Conservation (phyloP, 2,113 vertebrate species). For the Osmerus eperlanus region DNA sequence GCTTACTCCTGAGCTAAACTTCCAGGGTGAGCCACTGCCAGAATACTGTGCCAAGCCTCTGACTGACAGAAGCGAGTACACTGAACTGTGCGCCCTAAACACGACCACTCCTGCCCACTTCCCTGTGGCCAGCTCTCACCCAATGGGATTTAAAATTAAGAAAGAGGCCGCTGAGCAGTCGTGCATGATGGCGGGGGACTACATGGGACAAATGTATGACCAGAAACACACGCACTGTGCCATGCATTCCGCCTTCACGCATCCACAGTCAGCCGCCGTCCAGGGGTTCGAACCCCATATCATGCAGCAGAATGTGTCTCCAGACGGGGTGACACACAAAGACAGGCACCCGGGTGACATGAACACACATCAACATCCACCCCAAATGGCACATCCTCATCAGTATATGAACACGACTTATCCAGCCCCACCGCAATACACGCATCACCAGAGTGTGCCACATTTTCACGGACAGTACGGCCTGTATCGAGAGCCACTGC, state of each 20-base stretch:
- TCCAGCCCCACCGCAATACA: slow-evolving; percentile 71
- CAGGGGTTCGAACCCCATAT: slow-evolving; percentile 61
- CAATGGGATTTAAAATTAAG: slow-evolving; percentile 81
- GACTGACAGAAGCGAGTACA: slow-evolving; percentile 73
- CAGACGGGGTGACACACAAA: slow-evolving; percentile 48
- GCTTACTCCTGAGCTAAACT: slow-evolving; percentile 74
- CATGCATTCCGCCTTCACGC: slow-evolving; percentile 58
- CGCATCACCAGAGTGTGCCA: slow-evolving; percentile 49
- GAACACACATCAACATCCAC: slow-evolving; percentile 44
- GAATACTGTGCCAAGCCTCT: slow-evolving; percentile 53
- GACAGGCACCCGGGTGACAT: slow-evolving; percentile 69
- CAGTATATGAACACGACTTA: slow-evolving; percentile 61
- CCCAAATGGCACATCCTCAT: slow-evolving; percentile 39
- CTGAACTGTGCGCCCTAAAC: slow-evolving; percentile 72
- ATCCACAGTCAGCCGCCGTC: slow-evolving; percentile 36
- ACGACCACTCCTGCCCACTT: slow-evolving; percentile 36
- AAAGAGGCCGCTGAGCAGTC: slow-evolving; percentile 76
- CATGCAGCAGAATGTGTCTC: slow-evolving; percentile 51
- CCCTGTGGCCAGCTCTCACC: slow-evolving; percentile 39
- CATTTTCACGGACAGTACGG: slow-evolving; percentile 81
- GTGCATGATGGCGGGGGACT: slow-evolving; percentile 79
- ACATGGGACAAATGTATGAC: slow-evolving; percentile 66
- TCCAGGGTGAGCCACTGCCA: slow-evolving; percentile 56
- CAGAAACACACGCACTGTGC: slow-evolving; percentile 62
- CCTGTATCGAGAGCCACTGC: slow-evolving; percentile 74